Evolutionary conservation across 2,888 invertebrate species (phyloP).

Genomic region (Agonopterix subpropinquella): DNA sequence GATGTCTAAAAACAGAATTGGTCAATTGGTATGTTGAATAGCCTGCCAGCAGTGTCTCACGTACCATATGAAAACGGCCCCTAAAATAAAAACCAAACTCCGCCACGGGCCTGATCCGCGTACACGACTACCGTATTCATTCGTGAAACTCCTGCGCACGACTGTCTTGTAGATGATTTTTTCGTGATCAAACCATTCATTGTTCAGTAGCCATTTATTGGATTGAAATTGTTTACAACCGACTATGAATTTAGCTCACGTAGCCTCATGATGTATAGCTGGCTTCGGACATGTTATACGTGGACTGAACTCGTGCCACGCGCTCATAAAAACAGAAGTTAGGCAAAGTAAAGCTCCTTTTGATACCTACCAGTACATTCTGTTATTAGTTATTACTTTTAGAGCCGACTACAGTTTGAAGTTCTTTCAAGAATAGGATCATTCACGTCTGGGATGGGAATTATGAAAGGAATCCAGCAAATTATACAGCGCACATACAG

Average conservation of each 20-base stretch:
- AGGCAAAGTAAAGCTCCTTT: background rate
- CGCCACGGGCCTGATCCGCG: constrained; percentile 6
- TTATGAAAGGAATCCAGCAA: too few species aligned
- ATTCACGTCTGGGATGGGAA: too few species aligned
- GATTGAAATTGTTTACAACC: constrained; percentile 62
- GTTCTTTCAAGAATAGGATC: too few species aligned
- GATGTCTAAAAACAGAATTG: too few species aligned
- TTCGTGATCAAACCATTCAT: constrained; percentile 71
- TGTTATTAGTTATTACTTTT: too few species aligned
- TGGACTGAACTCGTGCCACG: constrained; percentile 6
- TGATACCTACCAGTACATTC: too few species aligned
- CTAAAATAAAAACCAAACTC: constrained; percentile 1
- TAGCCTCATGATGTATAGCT: constrained; percentile 16
- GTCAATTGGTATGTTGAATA: too few species aligned
- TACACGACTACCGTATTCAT: constrained; percentile 59
- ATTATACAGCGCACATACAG: too few species aligned
- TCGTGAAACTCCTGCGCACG: constrained; percentile 57
- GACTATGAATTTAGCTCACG: constrained; percentile 41
- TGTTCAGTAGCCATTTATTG: constrained; percentile 72
- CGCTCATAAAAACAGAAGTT: background rate
- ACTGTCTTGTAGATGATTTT: constrained; percentile 70
- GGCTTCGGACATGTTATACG: constrained; percentile 17
- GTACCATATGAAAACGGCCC: background rate
- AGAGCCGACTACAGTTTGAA: too few species aligned
- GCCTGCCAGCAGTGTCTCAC: too few species aligned